Base-by-base conservation (phyloP, 2,797 vertebrate species). In the Amblyraja radiata region DNA sequence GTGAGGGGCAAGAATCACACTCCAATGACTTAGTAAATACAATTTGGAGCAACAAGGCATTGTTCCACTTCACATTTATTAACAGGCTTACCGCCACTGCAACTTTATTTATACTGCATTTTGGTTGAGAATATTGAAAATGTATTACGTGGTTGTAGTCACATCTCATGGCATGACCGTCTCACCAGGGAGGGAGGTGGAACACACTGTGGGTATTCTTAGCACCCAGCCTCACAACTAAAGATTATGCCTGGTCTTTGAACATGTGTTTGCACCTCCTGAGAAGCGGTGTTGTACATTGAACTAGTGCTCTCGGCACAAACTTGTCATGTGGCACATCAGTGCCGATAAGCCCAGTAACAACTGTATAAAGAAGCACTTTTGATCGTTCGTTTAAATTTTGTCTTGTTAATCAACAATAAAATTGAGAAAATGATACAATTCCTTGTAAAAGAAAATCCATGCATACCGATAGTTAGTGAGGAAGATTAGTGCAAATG, bases 401-500 rank as follows among this genome's bases (percentile, higher is more conserved):
- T 58, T 28, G 13, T 11, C 14, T 13, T 9, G 25, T 84, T 46
- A 80, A 46, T 21, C 21, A 46, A 21, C 16, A 23, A 46, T 80
- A 61, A 58, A 28, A 46, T 7, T 32, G 46, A 46, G 46, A 83
- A 84, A 28, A 84, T 61, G 58, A 6, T 16, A 11, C 54, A n/a
- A 58, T 61, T 84, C 28, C 23, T 28, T n/a, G 81, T 28, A 23
- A n/a, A 84, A 58, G 14, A 14, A 58, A 61, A 14, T 84, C 54
- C 81, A 28, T 61, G 36, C 54, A 54, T 14, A 54, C 81, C 54
- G 21, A n/a, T 61, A 21, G n/a, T 84, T 58, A 61, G 81, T 28
- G 54, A 28, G 81, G 14, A 58, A n/a, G 81, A 84, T 61, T 84
- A 84, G 81, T 84, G 81, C 81, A 84, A 84, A 61, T 14, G 16